phyloP scores from a whole-genome alignment of 1,140 invertebrate species.

The Augochlora pura region DNA sequence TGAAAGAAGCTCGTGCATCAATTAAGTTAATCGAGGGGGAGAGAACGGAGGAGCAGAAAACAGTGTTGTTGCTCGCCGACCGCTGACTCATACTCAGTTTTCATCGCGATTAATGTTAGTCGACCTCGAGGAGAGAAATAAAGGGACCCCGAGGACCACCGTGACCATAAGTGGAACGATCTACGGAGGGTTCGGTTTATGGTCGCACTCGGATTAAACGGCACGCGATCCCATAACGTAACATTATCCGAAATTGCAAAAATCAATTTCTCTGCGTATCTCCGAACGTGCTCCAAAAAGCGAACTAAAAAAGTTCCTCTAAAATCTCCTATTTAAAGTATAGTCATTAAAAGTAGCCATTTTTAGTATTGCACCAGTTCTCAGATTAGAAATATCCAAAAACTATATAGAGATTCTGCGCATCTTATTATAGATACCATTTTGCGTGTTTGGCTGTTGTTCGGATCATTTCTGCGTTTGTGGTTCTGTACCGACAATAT shows the following conservation, averaged over 20 bases:
- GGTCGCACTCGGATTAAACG: constrained; percentile 1
- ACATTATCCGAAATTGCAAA: not conserved
- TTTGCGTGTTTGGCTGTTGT: no score
- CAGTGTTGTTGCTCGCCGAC: constrained; percentile 42
- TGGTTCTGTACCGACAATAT: no score
- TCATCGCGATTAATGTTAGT: constrained; percentile 41
- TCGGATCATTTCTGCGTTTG: no score
- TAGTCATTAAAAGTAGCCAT: no score
- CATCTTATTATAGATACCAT: no score
- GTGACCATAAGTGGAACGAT: constrained; percentile 32
- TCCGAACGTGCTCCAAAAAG: no score
- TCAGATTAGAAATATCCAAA: no score
- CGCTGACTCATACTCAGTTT: constrained; percentile 46
- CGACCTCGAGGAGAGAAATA: constrained; percentile 27
- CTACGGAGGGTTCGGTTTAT: constrained; percentile 2
- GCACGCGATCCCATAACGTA: not conserved
- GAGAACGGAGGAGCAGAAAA: not conserved
- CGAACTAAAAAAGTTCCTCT: no score
- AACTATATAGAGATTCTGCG: no score
- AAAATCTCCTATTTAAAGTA: no score
- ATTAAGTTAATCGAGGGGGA: constrained; percentile 76
- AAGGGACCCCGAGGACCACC: constrained; percentile 19
- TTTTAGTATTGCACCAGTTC: no score
- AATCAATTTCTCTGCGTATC: no score
- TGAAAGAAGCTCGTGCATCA: constrained; percentile 84